These are phyloP conservation scores for Sapajus apella DNA, from an alignment of 2,113 vertebrate genomes.

Conservation along the genomic window DNA sequence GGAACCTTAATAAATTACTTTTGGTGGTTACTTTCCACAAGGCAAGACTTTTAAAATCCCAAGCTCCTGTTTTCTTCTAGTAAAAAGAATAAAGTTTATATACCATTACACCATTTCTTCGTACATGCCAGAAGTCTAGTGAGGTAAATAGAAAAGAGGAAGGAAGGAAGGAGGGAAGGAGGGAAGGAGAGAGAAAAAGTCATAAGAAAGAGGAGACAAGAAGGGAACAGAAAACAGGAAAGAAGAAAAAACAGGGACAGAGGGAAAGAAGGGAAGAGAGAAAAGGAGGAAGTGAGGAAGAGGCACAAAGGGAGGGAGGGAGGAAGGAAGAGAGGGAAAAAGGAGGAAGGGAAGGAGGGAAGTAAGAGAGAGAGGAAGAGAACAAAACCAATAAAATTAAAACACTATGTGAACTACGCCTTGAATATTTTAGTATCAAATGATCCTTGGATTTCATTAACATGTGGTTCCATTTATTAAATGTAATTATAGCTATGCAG, in stretches of 20 bases:
- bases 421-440: background rate
- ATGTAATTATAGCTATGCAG: slow-evolving; percentile 16
- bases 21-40: background rate
- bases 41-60: background rate
- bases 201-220: background rate
- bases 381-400: background rate
- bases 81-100: background rate
- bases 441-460: slow-evolving; percentile 32
- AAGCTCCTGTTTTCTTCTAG: background rate
- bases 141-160: background rate
- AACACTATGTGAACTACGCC: background rate
- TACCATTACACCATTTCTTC: background rate
- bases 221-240: background rate
- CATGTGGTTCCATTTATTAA: background rate
- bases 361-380: background rate
- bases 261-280: background rate
- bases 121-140: background rate
- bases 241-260: background rate
- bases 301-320: background rate
- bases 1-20: background rate
- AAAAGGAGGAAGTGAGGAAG: background rate
- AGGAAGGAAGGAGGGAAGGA: accelerated
- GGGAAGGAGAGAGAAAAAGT: too few species aligned
- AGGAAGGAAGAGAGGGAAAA: background rate
- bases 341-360: background rate